These are phyloP conservation scores for Alcis repandata DNA, from an alignment of 2,888 invertebrate genomes.

Conservation along the genomic window DNA sequence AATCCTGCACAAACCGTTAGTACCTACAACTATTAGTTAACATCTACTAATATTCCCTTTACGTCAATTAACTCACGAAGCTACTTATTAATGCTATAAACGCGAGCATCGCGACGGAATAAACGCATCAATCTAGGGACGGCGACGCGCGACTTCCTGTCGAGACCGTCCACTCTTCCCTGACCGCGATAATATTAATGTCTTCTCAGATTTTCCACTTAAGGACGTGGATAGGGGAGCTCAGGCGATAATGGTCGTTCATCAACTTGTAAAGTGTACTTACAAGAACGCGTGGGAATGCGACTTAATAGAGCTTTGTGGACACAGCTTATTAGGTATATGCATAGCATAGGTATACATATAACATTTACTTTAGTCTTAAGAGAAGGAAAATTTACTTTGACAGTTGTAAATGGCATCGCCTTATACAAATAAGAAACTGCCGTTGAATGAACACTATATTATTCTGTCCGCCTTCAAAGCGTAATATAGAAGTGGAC, in stretches of 20 bases:
- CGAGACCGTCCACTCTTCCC: slow-evolving; percentile 46
- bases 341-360: slow-evolving; percentile 20
- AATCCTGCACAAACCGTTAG: slow-evolving; percentile 1
- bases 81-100: slow-evolving; percentile 49
- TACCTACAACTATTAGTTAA: slow-evolving; percentile 33
- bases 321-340: slow-evolving; percentile 47
- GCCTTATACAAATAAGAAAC: slow-evolving; percentile 36
- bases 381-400: slow-evolving; percentile 40
- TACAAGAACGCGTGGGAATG: slow-evolving; percentile 54
- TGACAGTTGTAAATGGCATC: slow-evolving; percentile 44
- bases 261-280: slow-evolving; percentile 50
- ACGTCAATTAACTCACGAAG: slow-evolving; percentile 44
- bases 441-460: slow-evolving; percentile 21
- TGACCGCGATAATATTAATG: slow-evolving; percentile 50
- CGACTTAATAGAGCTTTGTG: slow-evolving; percentile 51
- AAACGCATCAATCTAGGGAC: slow-evolving; percentile 54
- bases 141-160: slow-evolving; percentile 55
- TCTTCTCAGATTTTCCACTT: slow-evolving; percentile 40
- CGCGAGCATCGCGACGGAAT: slow-evolving; percentile 48
- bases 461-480: slow-evolving; percentile 42
- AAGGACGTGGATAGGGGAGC: slow-evolving; percentile 47
- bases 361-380: slow-evolving; percentile 35
- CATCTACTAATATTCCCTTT: slow-evolving; percentile 39
- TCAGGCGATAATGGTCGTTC: slow-evolving; percentile 50
- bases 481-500: slow-evolving; percentile 31